Percentiles rank a stretch among this genome's conserved stretches.
Conservation (phyloP, 2,888 invertebrate species). For the Ormyrus thymus region DNA sequence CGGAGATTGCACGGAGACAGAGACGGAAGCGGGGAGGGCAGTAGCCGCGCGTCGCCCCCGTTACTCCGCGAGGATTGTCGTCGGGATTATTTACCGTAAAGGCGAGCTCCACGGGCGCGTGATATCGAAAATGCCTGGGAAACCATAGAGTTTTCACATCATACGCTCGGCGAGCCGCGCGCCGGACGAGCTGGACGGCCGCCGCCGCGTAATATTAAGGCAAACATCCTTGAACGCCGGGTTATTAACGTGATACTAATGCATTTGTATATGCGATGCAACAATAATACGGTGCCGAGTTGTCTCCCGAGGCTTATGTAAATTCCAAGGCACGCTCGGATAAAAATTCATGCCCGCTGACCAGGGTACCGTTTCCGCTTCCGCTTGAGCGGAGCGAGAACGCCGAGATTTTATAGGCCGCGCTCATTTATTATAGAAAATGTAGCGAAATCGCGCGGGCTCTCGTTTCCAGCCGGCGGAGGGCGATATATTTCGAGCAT, state of each 20-base stretch:
- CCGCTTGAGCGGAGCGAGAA: slow-evolving; percentile 49
- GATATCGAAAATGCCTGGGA: slow-evolving; percentile 43
- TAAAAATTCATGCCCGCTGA: slow-evolving; percentile 69
- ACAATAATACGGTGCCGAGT: slow-evolving; percentile 66
- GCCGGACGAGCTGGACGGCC: slow-evolving; percentile 44
- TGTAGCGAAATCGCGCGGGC: neutral
- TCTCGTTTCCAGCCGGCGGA: neutral
- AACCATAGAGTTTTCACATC: slow-evolving; percentile 35
- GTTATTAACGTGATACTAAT: slow-evolving; percentile 69
- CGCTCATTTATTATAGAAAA: neutral
- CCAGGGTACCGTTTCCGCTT: slow-evolving; percentile 63
- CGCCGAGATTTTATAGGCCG: neutral
- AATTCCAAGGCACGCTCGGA: slow-evolving; percentile 69
- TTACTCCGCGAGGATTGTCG: neutral
- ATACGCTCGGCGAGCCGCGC: slow-evolving; percentile 17
- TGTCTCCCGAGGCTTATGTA: slow-evolving; percentile 64
- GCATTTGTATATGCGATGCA: slow-evolving; percentile 64
- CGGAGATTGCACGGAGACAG: neutral
- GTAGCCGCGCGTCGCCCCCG: neutral
- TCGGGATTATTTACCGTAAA: slow-evolving; percentile 22
- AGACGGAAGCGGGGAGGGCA: neutral
- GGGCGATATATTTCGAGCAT: slow-evolving; percentile 44
- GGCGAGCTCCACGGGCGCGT: slow-evolving; percentile 16
- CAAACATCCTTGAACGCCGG: slow-evolving; percentile 71
- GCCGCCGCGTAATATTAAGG: slow-evolving; percentile 69